Percentiles rank a stretch among this genome's conserved stretches.
Conservation (phyloP, 2,113 vertebrate genomes). For the Chaetorhynchus papuensis region DNA sequence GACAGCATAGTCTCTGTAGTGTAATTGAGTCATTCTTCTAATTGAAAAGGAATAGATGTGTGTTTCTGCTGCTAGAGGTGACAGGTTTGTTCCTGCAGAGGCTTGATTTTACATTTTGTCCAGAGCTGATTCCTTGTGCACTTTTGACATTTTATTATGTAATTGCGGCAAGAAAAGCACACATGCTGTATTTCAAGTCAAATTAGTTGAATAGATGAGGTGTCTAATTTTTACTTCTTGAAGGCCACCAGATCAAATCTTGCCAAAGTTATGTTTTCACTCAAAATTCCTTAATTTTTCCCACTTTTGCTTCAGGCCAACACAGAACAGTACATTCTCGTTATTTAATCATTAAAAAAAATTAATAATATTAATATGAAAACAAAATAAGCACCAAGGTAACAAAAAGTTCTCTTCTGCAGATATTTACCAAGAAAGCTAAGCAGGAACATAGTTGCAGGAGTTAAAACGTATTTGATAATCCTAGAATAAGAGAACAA, state of each 20-base stretch:
- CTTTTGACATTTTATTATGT: neutral
- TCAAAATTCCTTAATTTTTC: neutral
- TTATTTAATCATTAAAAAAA: neutral
- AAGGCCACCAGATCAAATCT: neutral
- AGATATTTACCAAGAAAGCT: neutral
- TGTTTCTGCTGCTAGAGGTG: neutral
- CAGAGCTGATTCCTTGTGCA: neutral
- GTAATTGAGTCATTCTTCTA: neutral
- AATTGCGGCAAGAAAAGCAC: neutral
- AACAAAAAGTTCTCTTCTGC: neutral
- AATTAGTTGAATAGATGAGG: neutral
- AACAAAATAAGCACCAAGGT: neutral
- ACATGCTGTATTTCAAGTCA: neutral
- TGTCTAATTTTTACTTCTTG: constrained; percentile 4
- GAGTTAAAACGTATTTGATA: neutral
- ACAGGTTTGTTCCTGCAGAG: neutral
- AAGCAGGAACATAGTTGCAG: neutral
- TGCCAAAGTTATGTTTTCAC: neutral
- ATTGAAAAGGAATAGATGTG: neutral
- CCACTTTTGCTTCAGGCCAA: neutral
- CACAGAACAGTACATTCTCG: neutral
- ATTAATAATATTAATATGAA: neutral
- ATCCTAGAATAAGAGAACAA: neutral
- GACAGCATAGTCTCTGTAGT: neutral
- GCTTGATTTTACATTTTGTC: neutral